Percentiles rank a stretch among this genome's conserved stretches.
Evolutionary conservation across 2,113 vertebrate genomes (phyloP).

Genomic region (Raja brachyura): DNA sequence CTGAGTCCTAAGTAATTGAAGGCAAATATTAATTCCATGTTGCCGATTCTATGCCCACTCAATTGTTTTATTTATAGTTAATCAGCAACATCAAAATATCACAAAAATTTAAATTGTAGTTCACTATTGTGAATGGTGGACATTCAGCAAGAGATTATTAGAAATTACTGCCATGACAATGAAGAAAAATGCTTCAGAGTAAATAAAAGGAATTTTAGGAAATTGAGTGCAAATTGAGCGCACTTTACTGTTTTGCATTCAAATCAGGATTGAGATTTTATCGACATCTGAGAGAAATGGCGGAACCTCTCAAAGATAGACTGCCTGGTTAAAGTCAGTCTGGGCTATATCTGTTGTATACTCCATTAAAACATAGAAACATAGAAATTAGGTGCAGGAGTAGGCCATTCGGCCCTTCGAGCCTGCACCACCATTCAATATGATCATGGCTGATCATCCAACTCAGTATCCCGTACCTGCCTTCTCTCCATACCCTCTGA

Average conservation of each 20-base stretch:
- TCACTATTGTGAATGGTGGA: neutral
- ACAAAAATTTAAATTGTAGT: neutral
- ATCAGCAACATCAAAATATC: neutral
- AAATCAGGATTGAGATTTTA: slow-evolving; percentile 6
- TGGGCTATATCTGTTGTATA: neutral
- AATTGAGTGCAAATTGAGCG: neutral
- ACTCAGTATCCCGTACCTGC: too few species aligned
- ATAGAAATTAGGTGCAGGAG: too few species aligned
- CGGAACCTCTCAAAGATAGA: neutral
- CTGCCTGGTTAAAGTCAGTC: neutral
- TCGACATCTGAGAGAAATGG: neutral
- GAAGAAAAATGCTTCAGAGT: neutral
- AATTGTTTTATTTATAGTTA: neutral
- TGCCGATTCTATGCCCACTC: neutral
- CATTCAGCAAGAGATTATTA: neutral
- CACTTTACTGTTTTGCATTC: neutral
- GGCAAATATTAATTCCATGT: neutral
- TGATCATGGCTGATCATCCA: too few species aligned
- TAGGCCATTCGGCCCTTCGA: too few species aligned
- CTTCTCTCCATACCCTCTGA: too few species aligned
- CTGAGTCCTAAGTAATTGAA: neutral
- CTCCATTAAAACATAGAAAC: neutral
- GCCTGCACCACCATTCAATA: too few species aligned
- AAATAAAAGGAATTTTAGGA: neutral
- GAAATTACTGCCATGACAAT: neutral